These are phyloP conservation scores for Melospiza melodia DNA, from an alignment of 2,113 vertebrate species.

Conservation along the genomic window DNA sequence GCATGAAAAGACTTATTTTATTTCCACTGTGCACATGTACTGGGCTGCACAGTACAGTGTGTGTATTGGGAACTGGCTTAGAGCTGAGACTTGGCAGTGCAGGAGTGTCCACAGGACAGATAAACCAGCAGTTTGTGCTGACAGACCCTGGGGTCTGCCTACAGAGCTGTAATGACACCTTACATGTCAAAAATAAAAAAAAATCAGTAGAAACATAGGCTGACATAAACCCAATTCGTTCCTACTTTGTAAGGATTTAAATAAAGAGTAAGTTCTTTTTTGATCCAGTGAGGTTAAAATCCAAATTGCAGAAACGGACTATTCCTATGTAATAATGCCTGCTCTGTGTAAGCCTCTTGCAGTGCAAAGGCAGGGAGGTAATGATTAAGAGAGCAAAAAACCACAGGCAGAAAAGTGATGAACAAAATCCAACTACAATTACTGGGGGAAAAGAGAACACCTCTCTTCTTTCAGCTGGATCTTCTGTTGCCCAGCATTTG, in stretches of 20 bases:
- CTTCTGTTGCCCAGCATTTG: neutral
- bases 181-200: neutral
- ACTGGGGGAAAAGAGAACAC: neutral
- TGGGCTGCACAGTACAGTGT: neutral
- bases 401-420: neutral
- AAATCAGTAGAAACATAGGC: neutral
- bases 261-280: neutral
- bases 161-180: neutral
- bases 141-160: neutral
- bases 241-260: neutral
- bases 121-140: neutral
- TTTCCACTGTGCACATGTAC: neutral
- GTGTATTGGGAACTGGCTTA: conserved; percentile 38
- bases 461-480: neutral
- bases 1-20: conserved; percentile 13
- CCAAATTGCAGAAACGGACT: neutral
- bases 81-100: conserved; percentile 31
- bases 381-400: neutral
- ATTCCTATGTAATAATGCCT: neutral
- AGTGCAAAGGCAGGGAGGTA: neutral
- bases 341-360: neutral
- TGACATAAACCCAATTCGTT: neutral
- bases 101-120: neutral
- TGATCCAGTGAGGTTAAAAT: neutral
- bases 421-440: neutral